phyloP scores from a whole-genome alignment of 2,113 vertebrate species.

The Cyanoderma ruficeps region DNA sequence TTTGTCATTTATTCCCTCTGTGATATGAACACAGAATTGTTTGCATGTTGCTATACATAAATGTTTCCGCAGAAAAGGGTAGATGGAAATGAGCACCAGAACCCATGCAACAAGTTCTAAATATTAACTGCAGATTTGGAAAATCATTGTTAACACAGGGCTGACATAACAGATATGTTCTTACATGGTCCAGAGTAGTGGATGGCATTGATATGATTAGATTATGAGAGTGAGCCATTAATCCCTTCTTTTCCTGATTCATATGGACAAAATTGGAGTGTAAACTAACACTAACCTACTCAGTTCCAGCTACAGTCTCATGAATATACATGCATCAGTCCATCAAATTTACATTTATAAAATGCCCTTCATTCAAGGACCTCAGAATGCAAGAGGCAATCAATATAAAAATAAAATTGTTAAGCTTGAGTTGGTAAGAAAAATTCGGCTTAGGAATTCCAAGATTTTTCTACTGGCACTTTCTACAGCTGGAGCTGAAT shows the following conservation, averaged over 20 bases:
- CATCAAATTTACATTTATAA: slow-evolving; percentile 61
- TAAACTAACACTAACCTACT: slow-evolving; percentile 57
- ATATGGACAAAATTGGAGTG: slow-evolving; percentile 49
- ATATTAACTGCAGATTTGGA: slow-evolving; percentile 27
- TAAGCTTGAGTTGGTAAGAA: slow-evolving; percentile 16
- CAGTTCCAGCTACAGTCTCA: slow-evolving; percentile 26
- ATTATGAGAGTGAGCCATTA: slow-evolving; percentile 18
- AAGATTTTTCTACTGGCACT: background rate
- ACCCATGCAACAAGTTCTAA: background rate
- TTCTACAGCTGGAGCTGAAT: background rate
- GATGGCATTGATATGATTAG: slow-evolving; percentile 10
- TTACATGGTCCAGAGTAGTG: background rate
- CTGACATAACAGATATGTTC: background rate
- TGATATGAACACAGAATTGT: slow-evolving; percentile 22
- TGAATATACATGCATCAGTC: slow-evolving; percentile 63
- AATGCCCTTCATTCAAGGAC: slow-evolving; percentile 48
- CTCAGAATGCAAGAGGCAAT: slow-evolving; percentile 23
- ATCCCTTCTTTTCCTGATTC: slow-evolving; percentile 32
- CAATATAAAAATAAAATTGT: slow-evolving; percentile 36
- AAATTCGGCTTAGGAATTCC: background rate
- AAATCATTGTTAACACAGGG: background rate
- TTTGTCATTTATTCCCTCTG: background rate
- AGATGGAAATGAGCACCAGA: background rate
- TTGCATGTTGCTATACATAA: background rate
- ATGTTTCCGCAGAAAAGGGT: background rate